These are phyloP conservation scores for Bombyx huttoni DNA, from an alignment of 2,888 invertebrate genomes.

Conservation along the genomic window DNA sequence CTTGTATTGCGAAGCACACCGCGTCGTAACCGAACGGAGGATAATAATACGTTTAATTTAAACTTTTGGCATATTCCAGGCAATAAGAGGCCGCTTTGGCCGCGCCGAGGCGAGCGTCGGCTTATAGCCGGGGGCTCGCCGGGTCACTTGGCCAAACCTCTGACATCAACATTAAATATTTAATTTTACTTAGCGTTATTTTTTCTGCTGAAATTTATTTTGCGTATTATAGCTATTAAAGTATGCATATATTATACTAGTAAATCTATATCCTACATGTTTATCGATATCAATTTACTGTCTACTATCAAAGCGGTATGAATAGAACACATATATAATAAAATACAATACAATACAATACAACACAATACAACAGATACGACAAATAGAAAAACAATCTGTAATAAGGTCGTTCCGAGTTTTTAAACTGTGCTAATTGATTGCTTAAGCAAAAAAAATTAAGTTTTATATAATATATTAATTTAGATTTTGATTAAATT, in stretches of 20 bases:
- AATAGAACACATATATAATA: too few relatives aligned
- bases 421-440: too few relatives aligned
- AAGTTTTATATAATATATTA: too few relatives aligned
- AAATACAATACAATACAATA: too few relatives aligned
- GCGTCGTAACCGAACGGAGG: background rate
- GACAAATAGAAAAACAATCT: too few relatives aligned
- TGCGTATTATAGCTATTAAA: background rate
- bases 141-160: background rate
- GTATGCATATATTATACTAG: too few relatives aligned
- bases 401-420: too few relatives aligned
- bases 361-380: too few relatives aligned
- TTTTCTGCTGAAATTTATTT: background rate
- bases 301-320: too few relatives aligned
- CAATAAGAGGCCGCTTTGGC: background rate
- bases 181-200: background rate
- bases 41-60: background rate
- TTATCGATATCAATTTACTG: too few relatives aligned
- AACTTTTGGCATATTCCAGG: background rate
- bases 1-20: background rate
- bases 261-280: too few relatives aligned
- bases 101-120: background rate
- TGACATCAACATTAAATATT: background rate
- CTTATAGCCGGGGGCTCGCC: background rate
- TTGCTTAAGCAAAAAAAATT: too few relatives aligned
- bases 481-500: background rate